phyloP scores from a whole-genome alignment of 2,797 vertebrate genomes.

The Graptemys geographica region DNA sequence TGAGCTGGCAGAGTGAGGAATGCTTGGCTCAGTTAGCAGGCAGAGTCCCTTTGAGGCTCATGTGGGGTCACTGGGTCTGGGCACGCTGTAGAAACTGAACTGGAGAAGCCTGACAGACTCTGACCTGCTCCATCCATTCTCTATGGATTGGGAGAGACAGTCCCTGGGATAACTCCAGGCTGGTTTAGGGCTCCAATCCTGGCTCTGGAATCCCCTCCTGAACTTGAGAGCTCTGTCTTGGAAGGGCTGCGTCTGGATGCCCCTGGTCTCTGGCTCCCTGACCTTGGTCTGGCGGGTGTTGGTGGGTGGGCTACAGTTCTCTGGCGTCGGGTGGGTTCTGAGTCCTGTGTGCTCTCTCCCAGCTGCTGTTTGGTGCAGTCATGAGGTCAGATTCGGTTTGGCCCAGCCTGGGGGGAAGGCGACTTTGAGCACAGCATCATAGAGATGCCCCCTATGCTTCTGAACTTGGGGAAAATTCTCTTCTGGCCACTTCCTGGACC shows the following conservation, averaged over 20 bases:
- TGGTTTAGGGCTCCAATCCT: neutral
- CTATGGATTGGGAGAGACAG: neutral
- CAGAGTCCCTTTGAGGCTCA: neutral
- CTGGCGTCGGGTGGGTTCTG: rapidly evolving
- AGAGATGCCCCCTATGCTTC: neutral
- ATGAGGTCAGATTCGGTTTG: neutral
- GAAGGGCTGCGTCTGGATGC: neutral
- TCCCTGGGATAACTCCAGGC: neutral
- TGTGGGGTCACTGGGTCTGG: neutral
- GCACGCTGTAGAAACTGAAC: neutral
- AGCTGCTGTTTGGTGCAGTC: neutral
- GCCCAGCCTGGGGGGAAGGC: too few species aligned
- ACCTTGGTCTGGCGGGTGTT: neutral
- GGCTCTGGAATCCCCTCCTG: neutral
- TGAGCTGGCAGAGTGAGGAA: neutral
- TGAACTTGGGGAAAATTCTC: neutral
- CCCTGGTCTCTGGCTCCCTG: neutral
- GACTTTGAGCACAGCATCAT: neutral
- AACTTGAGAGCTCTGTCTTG: neutral
- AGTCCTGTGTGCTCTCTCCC: neutral
- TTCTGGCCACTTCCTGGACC: neutral
- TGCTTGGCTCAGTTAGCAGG: neutral
- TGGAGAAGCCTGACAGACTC: neutral
- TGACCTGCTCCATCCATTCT: neutral
- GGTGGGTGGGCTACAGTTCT: neutral